Base-by-base conservation (phyloP, 2,113 vertebrate species). In the Puntigrus tetrazona region DNA sequence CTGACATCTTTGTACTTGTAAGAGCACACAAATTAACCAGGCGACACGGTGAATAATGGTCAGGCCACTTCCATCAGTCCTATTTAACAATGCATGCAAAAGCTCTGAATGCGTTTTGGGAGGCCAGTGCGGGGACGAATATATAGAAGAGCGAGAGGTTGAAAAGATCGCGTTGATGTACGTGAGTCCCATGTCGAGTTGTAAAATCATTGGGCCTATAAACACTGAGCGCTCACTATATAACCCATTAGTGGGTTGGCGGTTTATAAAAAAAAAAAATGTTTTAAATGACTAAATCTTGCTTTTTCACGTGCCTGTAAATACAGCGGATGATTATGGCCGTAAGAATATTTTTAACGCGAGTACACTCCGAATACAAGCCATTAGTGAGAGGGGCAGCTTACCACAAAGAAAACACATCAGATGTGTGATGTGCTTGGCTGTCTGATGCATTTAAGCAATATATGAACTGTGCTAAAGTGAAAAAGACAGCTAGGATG, bases 1-100 rank as follows among this genome's bases (percentile, higher is more conserved):
- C 92, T 94, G 94, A 95, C 94, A 94, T 94, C 94, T 95, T 91
- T 93, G 93, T 94, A 93, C 93, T 94, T 93, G 94, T 94, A 94
- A 94, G 94, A 94, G 92, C 91, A 93, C 90, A 93, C 92, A 94
- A 95, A 95, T 94, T 94, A 95, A 92, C 93, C 92, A 92, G 88
- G 91, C 90, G 92, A 92, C 88, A 90, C 85, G 22, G 91, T 93
- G 92, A 94, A 90, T 93, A 94, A 94, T 93, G 93, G 91, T 89
- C 91, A 87, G 86, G 89, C 87, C 55, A 69, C 90, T 88, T 92
- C 90, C 92, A 93, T 94, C 92, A 92, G 91, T 93, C 93, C 92
- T 92, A 92, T 93, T 93, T 93, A 94, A 95, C 94, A 92, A 94
- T 91, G 93, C 92, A 92, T 93, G 92, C 92, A 92, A 93, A 92